Evolutionary conservation across 2,888 invertebrate species (phyloP).

Genomic region (Nemurella pictetii): DNA sequence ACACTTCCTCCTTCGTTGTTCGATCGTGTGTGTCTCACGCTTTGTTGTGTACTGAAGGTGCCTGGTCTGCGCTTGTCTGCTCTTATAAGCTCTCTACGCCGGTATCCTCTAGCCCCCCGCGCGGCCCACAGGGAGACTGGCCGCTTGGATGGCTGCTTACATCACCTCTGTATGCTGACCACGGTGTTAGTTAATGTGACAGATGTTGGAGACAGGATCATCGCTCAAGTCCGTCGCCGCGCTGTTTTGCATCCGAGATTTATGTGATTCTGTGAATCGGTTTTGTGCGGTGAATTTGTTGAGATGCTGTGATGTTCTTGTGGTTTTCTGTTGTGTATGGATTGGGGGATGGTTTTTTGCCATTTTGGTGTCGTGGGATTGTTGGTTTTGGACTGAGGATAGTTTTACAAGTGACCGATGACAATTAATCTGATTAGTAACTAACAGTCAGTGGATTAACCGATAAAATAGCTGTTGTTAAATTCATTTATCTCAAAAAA

Average conservation of each 20-base stretch:
- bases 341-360: neutral
- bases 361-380: no score
- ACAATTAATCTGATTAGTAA: no score
- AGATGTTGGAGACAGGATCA: neutral
- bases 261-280: neutral
- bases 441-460: no score
- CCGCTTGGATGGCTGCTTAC: neutral
- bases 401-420: no score
- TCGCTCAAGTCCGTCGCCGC: neutral
- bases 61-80: neutral
- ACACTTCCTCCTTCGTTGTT: no score
- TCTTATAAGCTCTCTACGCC: neutral
- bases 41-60: neutral
- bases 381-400: no score
- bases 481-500: no score
- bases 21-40: neutral
- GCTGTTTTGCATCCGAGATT: neutral
- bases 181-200: neutral
- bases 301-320: neutral
- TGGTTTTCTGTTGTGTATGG: neutral
- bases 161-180: neutral
- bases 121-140: neutral
- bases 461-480: no score
- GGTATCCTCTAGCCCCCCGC: neutral
- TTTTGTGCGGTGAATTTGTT: neutral